Evolutionary conservation across 64 coral and sea anemone species (phyloP).

Genomic region (Astreopora myriophthalma): DNA sequence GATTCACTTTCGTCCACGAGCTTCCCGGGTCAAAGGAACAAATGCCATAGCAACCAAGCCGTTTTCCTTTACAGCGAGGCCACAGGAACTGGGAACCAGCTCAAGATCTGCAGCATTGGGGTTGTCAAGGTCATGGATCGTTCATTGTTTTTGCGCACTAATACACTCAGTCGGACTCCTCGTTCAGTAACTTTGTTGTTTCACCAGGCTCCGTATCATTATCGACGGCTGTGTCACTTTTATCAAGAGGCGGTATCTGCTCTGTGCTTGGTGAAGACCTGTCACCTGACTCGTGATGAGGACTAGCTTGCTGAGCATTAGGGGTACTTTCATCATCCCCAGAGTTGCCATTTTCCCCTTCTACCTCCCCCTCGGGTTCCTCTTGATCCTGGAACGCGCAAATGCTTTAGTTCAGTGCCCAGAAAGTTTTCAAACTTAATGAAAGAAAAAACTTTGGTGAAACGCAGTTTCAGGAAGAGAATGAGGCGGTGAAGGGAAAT

Average conservation of each 20-base stretch:
- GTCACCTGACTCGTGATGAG: slow-evolving; percentile 1
- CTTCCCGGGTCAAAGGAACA: slow-evolving; percentile 8
- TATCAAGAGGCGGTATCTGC: slow-evolving; percentile 25
- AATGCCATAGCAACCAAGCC: slow-evolving; percentile 42
- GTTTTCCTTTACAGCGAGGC: background rate
- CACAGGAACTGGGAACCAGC: background rate
- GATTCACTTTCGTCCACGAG: background rate
- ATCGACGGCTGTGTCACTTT: slow-evolving; percentile 2
- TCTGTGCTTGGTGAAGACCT: slow-evolving; percentile 15
- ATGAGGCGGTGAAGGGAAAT: too few species aligned
- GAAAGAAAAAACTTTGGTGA: too few species aligned
- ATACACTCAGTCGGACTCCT: slow-evolving; percentile 33
- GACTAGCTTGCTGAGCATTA: background rate
- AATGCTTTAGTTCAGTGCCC: background rate
- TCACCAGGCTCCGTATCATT: slow-evolving; percentile 3
- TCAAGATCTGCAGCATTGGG: background rate
- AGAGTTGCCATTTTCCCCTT: slow-evolving; percentile 31
- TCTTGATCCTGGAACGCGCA: background rate
- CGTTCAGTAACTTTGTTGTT: slow-evolving; percentile 31
- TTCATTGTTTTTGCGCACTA: background rate
- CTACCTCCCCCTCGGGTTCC: slow-evolving; percentile 26
- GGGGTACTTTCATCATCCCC: slow-evolving; percentile 15
- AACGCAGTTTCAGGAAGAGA: too few species aligned
- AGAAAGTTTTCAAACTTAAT: background rate
- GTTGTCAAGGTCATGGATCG: background rate